Conservation (phyloP, 2,113 vertebrate genomes). For the Zosterops lateralis region DNA sequence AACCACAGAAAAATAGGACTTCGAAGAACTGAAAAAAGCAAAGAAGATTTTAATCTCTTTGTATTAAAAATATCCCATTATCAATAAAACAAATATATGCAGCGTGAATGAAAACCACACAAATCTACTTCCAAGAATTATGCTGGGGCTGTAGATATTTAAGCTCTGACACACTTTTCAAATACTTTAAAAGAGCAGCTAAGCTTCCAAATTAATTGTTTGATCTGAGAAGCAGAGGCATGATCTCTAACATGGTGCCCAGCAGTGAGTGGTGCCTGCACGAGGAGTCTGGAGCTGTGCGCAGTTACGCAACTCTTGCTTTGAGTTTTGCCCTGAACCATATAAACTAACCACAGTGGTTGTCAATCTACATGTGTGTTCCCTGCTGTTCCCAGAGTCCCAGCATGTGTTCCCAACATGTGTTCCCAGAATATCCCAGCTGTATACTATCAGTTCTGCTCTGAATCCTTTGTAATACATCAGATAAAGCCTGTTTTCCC, state of each 20-base stretch:
- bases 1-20: background rate
- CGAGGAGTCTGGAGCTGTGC: background rate
- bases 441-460: constrained; percentile 64
- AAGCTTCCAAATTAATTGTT: background rate
- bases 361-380: constrained; percentile 43
- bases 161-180: background rate
- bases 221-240: background rate
- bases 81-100: background rate
- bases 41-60: background rate
- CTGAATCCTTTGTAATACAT: constrained; percentile 46
- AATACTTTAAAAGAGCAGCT: background rate
- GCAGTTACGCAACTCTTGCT: background rate
- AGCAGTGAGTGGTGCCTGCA: background rate
- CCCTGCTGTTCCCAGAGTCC: constrained; percentile 57
- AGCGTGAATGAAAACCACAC: background rate
- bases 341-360: constrained; percentile 11
- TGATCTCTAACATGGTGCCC: background rate
- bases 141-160: background rate
- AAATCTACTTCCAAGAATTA: background rate
- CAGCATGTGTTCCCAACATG: constrained; percentile 46
- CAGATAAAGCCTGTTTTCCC: constrained; percentile 50
- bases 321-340: constrained; percentile 41
- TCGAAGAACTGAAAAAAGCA: background rate
- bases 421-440: constrained; percentile 52
- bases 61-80: background rate